Percentiles rank a stretch among this genome's conserved stretches.
These are phyloP conservation scores for Lapara coniferarum DNA, from an alignment of 2,888 invertebrate genomes.

Conservation along the genomic window DNA sequence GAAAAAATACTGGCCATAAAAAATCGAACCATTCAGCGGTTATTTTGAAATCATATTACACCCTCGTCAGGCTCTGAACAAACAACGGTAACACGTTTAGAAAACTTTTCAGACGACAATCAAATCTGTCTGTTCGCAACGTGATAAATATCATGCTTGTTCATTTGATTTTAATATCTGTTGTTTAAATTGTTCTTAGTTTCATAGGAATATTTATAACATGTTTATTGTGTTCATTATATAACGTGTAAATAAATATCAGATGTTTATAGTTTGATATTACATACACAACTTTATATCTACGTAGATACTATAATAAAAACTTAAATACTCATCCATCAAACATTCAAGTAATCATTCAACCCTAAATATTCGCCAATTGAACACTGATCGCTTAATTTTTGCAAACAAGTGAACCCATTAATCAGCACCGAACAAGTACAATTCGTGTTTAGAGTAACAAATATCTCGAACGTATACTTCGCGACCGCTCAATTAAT, in stretches of 20 bases:
- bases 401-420: neutral
- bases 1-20: no score
- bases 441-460: conserved; percentile 13
- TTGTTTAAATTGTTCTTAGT: neutral
- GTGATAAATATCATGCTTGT: no score
- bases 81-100: conserved; percentile 1
- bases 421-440: conserved; percentile 1
- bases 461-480: conserved; percentile 26
- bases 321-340: neutral
- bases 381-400: conserved; percentile 9
- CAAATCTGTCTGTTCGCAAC: neutral
- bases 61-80: neutral
- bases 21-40: no score
- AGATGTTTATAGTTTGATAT: no score
- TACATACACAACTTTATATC: no score
- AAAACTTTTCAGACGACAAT: conserved; percentile 4
- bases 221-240: no score
- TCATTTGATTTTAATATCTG: neutral
- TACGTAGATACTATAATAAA: no score
- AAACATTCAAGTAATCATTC: neutral
- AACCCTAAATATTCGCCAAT: neutral
- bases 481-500: conserved; percentile 26
- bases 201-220: neutral
- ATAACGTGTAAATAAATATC: no score
- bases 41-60: neutral